These are phyloP conservation scores for Drosophila helvetica DNA, from an alignment of 2,888 invertebrate genomes.

Conservation along the genomic window DNA sequence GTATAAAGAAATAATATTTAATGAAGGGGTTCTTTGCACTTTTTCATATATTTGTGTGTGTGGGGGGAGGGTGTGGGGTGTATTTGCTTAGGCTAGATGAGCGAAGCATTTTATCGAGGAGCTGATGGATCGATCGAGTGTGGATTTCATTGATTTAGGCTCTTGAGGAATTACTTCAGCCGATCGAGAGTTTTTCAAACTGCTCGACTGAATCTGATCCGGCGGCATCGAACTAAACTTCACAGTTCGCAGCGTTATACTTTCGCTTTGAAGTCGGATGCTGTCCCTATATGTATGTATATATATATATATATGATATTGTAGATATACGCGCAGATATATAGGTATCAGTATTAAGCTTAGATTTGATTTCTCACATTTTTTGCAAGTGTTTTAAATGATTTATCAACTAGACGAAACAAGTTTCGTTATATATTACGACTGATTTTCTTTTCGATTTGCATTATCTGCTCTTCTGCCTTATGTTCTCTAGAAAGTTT, in stretches of 20 bases:
- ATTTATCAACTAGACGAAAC: slow-evolving; percentile 72
- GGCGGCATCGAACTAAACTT: slow-evolving; percentile 42
- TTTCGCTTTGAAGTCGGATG: slow-evolving; percentile 49
- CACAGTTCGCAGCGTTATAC: slow-evolving; percentile 32
- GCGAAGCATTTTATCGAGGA: slow-evolving; percentile 50
- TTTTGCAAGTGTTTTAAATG: slow-evolving; percentile 45
- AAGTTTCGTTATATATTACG: slow-evolving; percentile 59
- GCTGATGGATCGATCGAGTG: slow-evolving; percentile 27
- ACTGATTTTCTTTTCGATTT: slow-evolving; percentile 46
- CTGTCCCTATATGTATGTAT: slow-evolving; percentile 47
- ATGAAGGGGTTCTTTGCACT: slow-evolving; percentile 58
- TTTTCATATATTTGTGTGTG: slow-evolving; percentile 40
- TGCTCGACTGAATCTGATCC: slow-evolving; percentile 30
- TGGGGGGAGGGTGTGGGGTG: slow-evolving; percentile 13
- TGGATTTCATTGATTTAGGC: background rate
- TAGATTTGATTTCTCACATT: slow-evolving; percentile 76
- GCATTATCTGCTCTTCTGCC: slow-evolving; percentile 44
- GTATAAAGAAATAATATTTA: slow-evolving; percentile 44
- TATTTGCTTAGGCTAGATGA: slow-evolving; percentile 48
- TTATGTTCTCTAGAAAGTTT: slow-evolving; percentile 62
- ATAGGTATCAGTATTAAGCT: slow-evolving; percentile 75
- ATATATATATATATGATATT: slow-evolving; percentile 13
- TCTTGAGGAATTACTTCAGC: slow-evolving; percentile 15
- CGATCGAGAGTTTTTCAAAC: slow-evolving; percentile 60
- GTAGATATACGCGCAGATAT: slow-evolving; percentile 28